Evolutionary conservation across 1,140 invertebrate species (phyloP).

Genomic region (Drosophila simulans): DNA sequence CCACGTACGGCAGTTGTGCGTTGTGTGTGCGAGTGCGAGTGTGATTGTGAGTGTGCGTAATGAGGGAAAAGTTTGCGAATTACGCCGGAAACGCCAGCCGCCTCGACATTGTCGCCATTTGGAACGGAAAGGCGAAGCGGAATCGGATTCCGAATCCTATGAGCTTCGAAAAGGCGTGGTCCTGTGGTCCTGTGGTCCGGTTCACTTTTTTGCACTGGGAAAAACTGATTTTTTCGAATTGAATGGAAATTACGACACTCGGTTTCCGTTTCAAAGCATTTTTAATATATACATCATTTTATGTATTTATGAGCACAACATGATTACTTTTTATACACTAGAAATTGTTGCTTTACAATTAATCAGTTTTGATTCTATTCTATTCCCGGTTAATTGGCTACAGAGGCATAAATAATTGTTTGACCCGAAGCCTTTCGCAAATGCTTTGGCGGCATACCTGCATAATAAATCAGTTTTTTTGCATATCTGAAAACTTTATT

Average conservation of each 20-base stretch:
- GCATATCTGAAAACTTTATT: no score
- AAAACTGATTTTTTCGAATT: neutral
- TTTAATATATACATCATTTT: neutral
- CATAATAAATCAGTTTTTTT: no score
- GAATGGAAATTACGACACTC: neutral
- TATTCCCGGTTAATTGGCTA: no score
- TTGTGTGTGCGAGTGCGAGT: neutral
- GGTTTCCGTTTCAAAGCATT: neutral
- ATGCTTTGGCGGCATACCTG: no score
- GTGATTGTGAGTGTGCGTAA: conserved; percentile 34
- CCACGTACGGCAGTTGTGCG: conserved; percentile 46
- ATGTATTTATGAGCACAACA: no score
- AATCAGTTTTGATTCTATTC: no score
- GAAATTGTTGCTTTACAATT: no score
- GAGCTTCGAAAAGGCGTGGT: conserved; percentile 26
- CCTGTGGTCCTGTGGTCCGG: conserved; percentile 6
- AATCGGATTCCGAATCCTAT: conserved; percentile 45
- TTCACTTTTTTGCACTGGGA: conserved; percentile 10
- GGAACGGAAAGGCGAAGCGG: conserved; percentile 42
- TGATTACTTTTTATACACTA: no score
- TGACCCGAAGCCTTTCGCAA: no score
- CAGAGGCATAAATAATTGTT: no score
- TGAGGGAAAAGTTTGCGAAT: conserved; percentile 71
- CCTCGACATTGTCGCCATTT: conserved; percentile 57
- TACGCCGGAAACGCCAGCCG: conserved; percentile 70